Evolutionary conservation across 2,888 invertebrate genomes (phyloP), one percentile per base, ranked within the genome.

Genomic region (Papilio demoleus): DNA sequence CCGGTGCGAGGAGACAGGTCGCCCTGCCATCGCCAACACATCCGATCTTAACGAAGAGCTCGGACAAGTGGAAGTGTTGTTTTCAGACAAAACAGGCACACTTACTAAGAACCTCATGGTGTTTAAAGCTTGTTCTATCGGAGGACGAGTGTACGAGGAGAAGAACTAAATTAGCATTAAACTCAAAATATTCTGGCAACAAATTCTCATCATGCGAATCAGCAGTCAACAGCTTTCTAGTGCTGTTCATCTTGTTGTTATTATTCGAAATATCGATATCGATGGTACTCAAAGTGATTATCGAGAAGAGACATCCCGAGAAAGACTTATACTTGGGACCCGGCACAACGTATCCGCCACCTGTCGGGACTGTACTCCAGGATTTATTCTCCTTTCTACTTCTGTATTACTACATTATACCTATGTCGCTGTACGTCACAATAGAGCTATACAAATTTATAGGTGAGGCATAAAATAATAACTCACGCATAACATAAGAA

Each of bases 31-130:
- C 60, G 96, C 95, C 1, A 97, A 97, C 83, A 96, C 97, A 0
- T 97, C 97, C 0, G 97, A 97, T 81, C 92, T 97, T 6, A 97
- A 97, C 85, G 97, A 97, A 78, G 97, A 97, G 77, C 88, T 97
- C 59, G 97, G 97, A 0, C 97, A 97, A 87, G 94, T 97, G 0
- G 95, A 97, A 79, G 96, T 96, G 71, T 82, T 97, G 34, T 97
- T 97, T 85, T 96, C 96, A 0, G 97, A 97, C 82, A 97, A 97
- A 82, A 97, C 97, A 0, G 97, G 97, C 3, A 97, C 97, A 0
- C 87, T 97, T 0, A 97, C 97, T 4, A 96, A 97, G 82, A 97
- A 97, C 84, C 93, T 95, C 45, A 97, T 97, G 97, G 93, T 94
- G 70, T 97, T 97, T 80, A 94, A 95, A 70, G 93, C 95, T 64